Evolutionary conservation across 2,113 vertebrate species (phyloP).

Genomic region (Piprites chloris): DNA sequence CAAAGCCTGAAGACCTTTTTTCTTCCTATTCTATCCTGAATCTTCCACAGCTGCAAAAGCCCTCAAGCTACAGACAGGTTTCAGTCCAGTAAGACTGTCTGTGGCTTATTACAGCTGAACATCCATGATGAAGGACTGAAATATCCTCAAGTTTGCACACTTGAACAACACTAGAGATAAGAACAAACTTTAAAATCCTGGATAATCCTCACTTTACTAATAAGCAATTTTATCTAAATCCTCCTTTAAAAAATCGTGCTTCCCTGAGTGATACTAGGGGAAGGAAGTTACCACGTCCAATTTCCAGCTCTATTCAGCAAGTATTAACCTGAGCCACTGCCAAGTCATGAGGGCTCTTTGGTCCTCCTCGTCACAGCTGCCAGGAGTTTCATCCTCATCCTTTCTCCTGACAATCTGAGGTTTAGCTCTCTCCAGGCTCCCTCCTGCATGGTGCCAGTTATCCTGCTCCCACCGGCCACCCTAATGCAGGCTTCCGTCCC

Average conservation of each 20-base stretch:
- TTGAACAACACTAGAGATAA: conserved; percentile 55
- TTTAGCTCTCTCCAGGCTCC: neutral
- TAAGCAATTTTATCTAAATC: conserved; percentile 75
- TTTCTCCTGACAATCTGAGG: neutral
- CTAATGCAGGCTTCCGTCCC: fast-evolving
- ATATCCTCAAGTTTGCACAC: conserved; percentile 42
- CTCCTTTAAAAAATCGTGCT: conserved; percentile 51
- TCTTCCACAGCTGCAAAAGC: neutral
- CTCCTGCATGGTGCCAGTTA: neutral
- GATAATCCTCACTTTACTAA: conserved; percentile 73
- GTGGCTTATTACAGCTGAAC: conserved; percentile 4
- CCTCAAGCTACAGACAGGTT: neutral
- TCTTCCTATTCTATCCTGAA: neutral
- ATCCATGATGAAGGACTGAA: conserved; percentile 7
- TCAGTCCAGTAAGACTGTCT: neutral
- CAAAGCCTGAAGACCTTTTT: neutral
- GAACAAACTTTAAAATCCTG: conserved; percentile 71
- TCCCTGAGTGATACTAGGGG: conserved; percentile 12
- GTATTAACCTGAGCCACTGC: neutral
- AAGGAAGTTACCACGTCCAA: conserved; percentile 36
- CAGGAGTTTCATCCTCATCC: neutral
- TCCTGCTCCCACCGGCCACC: neutral
- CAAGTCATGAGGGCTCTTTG: neutral
- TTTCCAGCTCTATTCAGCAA: conserved; percentile 33
- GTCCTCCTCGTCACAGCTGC: neutral